A percentile compares a stretch with the other conserved stretches of the same genome.
phyloP scores from a whole-genome alignment of 1,140 invertebrate species.

The Matsumurasca onukii region DNA sequence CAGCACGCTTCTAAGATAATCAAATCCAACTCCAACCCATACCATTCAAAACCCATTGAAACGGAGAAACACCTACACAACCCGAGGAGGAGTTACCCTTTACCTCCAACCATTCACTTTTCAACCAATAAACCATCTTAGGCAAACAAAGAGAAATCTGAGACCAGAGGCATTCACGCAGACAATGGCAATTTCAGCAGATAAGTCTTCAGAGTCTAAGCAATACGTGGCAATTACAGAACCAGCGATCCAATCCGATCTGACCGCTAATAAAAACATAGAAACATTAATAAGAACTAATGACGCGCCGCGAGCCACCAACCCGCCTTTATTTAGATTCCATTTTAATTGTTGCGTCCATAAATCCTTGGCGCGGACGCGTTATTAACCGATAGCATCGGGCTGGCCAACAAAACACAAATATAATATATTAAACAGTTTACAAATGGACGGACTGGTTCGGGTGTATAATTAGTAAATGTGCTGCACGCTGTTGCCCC shows the following conservation, averaged over 20 bases:
- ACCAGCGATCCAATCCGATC: slow-evolving; percentile 12
- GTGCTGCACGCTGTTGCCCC: not conserved
- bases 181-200: not conserved
- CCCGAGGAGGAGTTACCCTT: too few species aligned
- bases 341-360: slow-evolving; percentile 22
- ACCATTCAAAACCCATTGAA: too few species aligned
- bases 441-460: slow-evolving; percentile 27
- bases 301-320: slow-evolving; percentile 9
- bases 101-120: too few species aligned
- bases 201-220: too few species aligned
- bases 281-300: slow-evolving; percentile 27
- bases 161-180: not conserved
- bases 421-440: slow-evolving; percentile 28
- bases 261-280: slow-evolving; percentile 21
- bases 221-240: slow-evolving; percentile 8
- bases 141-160: not conserved
- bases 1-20: too few species aligned
- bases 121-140: too few species aligned
- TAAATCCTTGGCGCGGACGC: slow-evolving; percentile 6
- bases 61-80: too few species aligned
- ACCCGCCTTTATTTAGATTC: slow-evolving; percentile 25
- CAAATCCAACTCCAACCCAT: too few species aligned
- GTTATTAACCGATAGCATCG: slow-evolving; percentile 19
- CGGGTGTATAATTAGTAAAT: slow-evolving; percentile 27
- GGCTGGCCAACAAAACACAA: slow-evolving; percentile 25